These are phyloP conservation scores for Philonicus albiceps DNA, from an alignment of 2,888 invertebrate species.

Conservation along the genomic window DNA sequence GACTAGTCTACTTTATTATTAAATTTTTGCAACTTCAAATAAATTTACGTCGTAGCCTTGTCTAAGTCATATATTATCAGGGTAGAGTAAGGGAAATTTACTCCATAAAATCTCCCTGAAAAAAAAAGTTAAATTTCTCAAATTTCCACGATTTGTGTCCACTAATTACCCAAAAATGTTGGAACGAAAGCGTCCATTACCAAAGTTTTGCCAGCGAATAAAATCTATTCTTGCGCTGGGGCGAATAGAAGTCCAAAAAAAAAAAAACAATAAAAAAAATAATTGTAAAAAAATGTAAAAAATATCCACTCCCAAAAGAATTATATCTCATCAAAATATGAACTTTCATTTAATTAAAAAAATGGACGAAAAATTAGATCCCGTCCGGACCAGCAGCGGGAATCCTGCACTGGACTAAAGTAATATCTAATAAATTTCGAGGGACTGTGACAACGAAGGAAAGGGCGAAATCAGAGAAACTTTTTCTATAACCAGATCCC, in stretches of 20 bases:
- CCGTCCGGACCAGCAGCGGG: neutral
- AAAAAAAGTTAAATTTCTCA: neutral
- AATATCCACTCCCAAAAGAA: constrained; percentile 2
- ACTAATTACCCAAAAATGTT: neutral
- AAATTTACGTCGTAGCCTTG: neutral
- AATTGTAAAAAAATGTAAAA: neutral
- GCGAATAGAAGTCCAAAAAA: neutral
- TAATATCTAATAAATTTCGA: constrained; percentile 40
- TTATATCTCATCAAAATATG: constrained; percentile 29
- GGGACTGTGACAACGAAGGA: neutral
- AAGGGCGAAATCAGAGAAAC: constrained; percentile 15
- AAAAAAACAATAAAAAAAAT: too few species aligned
- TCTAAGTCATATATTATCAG: neutral
- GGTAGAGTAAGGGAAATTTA: neutral
- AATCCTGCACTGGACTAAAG: neutral
- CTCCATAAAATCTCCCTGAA: neutral
- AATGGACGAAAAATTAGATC: constrained; percentile 27
- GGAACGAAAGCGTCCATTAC: neutral
- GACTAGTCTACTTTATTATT: too few species aligned
- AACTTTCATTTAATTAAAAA: constrained; percentile 40
- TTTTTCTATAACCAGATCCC: constrained; percentile 37
- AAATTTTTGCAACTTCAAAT: neutral
- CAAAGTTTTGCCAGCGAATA: neutral
- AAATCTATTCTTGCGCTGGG: neutral
- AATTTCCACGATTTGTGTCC: neutral